Evolutionary conservation across 2,797 vertebrate genomes (phyloP), one percentile per base, ranked within the genome.

Genomic region (Ctenopoma kingsleyae): DNA sequence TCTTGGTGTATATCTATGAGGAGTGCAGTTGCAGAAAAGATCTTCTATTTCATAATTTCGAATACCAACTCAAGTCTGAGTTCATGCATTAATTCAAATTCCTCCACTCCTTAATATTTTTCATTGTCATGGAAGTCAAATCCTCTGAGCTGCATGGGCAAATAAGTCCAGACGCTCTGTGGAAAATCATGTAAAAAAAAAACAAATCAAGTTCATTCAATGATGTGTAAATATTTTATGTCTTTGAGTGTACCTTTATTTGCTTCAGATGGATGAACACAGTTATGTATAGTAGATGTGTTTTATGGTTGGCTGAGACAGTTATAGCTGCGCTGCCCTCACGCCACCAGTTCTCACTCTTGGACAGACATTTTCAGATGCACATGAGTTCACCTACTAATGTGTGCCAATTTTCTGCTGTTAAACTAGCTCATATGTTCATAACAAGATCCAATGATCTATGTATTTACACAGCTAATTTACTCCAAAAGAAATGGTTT

Each of bases 71-170:
- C 17, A 73, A 53, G 57, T 71, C 51, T 61, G 64, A 46, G 50
- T 60, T 65, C 44, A 74, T 63, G 40, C 66, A 73, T 84, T 68
- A 5, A 80, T 81, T 84, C 8, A 78, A 58, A 70, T 76, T 57
- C 30, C 44, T 50, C 17, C 38, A 32, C 38, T 57, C 36, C 22
- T 54, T 76, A 17, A 67, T 74, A 41, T 71, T 53, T 72, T 38
- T 64, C 43, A 66, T 67, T 69, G 50, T 72, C 56, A 71, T 4
- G 40, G 3, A 2, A 35, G 19, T 73, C 41, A 63, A 65, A 60
- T 74, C 50, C 35, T 49, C 36, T 25, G 35, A 67, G 47, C 55
- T 67, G 55, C 56, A 67, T 35, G 17, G 11, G 3, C 36, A 67
- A 80, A 75, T 53, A 50, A 50, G 2, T n/a, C 55, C 4, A n/a